Conservation (phyloP, 1,140 invertebrate genomes). For the Bombyx mori region DNA sequence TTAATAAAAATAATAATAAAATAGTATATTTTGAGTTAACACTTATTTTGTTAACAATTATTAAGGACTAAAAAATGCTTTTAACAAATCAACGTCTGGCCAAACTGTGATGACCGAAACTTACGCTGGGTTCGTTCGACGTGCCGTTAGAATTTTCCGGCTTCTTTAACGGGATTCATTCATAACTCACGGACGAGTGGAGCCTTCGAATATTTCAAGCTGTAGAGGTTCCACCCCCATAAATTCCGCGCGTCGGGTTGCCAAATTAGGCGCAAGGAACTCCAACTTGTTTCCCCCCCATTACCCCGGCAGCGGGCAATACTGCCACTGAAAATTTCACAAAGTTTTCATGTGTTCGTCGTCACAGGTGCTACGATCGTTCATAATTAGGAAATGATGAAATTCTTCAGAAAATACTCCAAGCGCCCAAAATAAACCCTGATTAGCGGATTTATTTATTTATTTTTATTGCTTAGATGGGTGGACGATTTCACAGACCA, state of each 20-base stretch:
- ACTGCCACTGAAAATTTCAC: slow-evolving; percentile 33
- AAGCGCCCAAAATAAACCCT: too few relatives aligned
- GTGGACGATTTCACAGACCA: too few relatives aligned
- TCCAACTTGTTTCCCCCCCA: slow-evolving; percentile 33
- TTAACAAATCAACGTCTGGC: background rate
- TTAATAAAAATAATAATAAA: background rate
- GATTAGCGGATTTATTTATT: too few relatives aligned
- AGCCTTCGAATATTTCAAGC: slow-evolving; percentile 68
- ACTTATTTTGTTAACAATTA: background rate
- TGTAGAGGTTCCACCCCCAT: slow-evolving; percentile 50
- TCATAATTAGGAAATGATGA: background rate
- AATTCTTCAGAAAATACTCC: too few relatives aligned
- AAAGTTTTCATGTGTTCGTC: slow-evolving; percentile 39
- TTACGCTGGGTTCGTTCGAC: slow-evolving; percentile 25
- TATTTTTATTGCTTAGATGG: too few relatives aligned
- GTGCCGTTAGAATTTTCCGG: slow-evolving; percentile 65
- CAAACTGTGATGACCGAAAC: slow-evolving; percentile 13
- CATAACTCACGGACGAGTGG: slow-evolving; percentile 67
- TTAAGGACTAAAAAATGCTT: too few relatives aligned
- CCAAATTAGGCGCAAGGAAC: slow-evolving; percentile 68
- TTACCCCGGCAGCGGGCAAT: slow-evolving; percentile 21
- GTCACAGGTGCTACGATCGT: slow-evolving; percentile 43
- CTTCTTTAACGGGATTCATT: slow-evolving; percentile 69
- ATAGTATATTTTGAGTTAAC: background rate
- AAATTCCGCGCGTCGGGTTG: slow-evolving; percentile 67